Evolutionary conservation across 2,797 vertebrate genomes (phyloP), one percentile per base, ranked within the genome.

Genomic region (Hemitrygon akajei): DNA sequence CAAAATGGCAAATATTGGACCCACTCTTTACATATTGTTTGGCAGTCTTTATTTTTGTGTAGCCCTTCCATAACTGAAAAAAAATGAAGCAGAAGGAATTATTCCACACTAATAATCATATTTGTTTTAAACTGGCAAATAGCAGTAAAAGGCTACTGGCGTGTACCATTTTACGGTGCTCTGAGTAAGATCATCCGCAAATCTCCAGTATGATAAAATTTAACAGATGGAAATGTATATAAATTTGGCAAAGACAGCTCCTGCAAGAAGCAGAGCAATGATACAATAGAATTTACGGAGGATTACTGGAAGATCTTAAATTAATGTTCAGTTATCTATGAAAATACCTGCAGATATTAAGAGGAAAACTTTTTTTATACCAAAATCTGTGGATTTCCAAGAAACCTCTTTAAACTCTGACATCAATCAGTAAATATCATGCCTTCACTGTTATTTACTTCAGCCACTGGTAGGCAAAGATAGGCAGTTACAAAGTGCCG

Each of bases 1-100:
- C 95, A 96, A 95, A 96, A 95, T 95, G 94, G 95, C 96, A 96
- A 97, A 96, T 96, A 97, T 96, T 96, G 96, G 96, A 95, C 95
- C 95, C 96, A 94, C 79, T 94, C 95, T 95, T 95, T 94, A 94
- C 94, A 94, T 93, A 77, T 66, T 87, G 58, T 66, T 92, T 84
- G 76, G 93, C 94, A 25, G 93, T 69, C 63, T 73, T 75, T 60
- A 95, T 40, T 94, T 82, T 92, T 82, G 93, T 94, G 94, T 75
- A 93, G 76, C 93, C 93, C 94, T 94, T 77, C 63, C 93, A 94
- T 73, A 37, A 94, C 94, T 18, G 18, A 22, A 66, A 9, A 3
- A 47, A 63, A 87, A 63, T 63, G 16, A 63, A 87, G 37, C 86
- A 37, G 86, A 34, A 37, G 60, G 86, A 69, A 89, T 66, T 22